Percentiles rank a stretch among this genome's conserved stretches.
phyloP scores from a whole-genome alignment of 2,888 invertebrate genomes.

The Congeria kusceri region DNA sequence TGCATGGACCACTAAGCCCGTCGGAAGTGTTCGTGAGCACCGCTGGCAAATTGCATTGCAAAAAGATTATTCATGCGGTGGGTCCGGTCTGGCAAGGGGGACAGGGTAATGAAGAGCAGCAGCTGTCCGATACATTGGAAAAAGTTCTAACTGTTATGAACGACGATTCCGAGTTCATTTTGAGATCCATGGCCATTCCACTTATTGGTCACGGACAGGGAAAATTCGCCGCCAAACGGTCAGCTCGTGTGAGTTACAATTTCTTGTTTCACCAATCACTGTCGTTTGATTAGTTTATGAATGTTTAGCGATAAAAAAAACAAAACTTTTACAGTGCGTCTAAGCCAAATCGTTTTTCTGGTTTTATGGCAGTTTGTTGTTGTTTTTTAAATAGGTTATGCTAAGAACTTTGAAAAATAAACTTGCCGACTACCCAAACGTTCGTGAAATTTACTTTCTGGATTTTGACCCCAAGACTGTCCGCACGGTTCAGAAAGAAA shows the following conservation, averaged over 20 bases:
- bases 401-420: slow-evolving; percentile 22
- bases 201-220: slow-evolving; percentile 71
- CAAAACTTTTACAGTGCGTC: too few species aligned
- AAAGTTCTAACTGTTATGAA: slow-evolving; percentile 54
- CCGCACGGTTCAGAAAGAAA: slow-evolving; percentile 32
- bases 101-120: slow-evolving; percentile 17
- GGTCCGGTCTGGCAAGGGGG: slow-evolving; percentile 51
- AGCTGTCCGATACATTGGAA: slow-evolving; percentile 52
- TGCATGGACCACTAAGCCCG: slow-evolving; percentile 10
- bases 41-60: slow-evolving; percentile 52
- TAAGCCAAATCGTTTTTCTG: too few species aligned
- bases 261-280: background rate
- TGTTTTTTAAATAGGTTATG: slow-evolving; percentile 21
- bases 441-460: slow-evolving; percentile 49
- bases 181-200: slow-evolving; percentile 71
- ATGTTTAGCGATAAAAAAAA: too few species aligned
- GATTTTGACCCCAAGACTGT: slow-evolving; percentile 40
- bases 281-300: background rate
- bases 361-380: too few species aligned
- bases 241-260: slow-evolving; percentile 37
- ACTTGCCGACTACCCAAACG: background rate
- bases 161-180: slow-evolving; percentile 23
- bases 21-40: slow-evolving; percentile 32
- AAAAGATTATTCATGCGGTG: slow-evolving; percentile 62
- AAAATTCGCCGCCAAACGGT: slow-evolving; percentile 57